Base-by-base conservation (phyloP, 2,797 vertebrate species). In the Lagorchestes hirsutus region DNA sequence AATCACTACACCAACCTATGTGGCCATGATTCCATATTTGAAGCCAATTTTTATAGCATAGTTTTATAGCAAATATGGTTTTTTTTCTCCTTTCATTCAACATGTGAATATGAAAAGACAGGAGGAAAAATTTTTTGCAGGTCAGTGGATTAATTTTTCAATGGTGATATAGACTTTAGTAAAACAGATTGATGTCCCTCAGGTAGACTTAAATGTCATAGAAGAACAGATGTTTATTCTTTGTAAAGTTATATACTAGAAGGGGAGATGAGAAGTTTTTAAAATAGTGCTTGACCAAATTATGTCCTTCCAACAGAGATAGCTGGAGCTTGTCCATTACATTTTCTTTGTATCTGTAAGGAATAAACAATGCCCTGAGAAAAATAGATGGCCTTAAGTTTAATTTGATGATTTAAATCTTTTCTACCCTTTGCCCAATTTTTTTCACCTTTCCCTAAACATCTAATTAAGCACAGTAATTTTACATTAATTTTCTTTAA, bases 171-270 rank as follows among this genome's bases (percentile, higher is more conserved):
- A 94, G 93, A 90, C 29, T 54, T 92, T 22, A 57, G 55, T 5
- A 56, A 93, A 87, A n/a, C 56, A 56, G 1, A 18, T 54, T 10
- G 5, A 54, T 4, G 56, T 50, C 62, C 67, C 52, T 10, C 8
- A 3, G 62, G 28, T 59, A 82, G 57, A 95, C 4, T 59, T 74
- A 8, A 1, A 74, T 40, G 59, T 59, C 58, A 54, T 1, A 55
- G 90, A 93, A 91, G 92, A 54, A 93, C 54, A 95, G 93, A 31
- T 55, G 92, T 31, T 55, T 91, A 12, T 57, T 97, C 54, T 93
- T 90, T 62, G 40, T 24, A 4, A 0, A 55, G 87, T 16, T 13
- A 87, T 52, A 67, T 3, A 10, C 22, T 34, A 50, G 4, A 74
- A 4, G 40, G 3, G 67, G 18, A 40, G n/a, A 74, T 74, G n/a